Evolutionary conservation across 2,888 invertebrate genomes (phyloP), one percentile per base, ranked within the genome.

Genomic region (Dasypogon diadema): DNA sequence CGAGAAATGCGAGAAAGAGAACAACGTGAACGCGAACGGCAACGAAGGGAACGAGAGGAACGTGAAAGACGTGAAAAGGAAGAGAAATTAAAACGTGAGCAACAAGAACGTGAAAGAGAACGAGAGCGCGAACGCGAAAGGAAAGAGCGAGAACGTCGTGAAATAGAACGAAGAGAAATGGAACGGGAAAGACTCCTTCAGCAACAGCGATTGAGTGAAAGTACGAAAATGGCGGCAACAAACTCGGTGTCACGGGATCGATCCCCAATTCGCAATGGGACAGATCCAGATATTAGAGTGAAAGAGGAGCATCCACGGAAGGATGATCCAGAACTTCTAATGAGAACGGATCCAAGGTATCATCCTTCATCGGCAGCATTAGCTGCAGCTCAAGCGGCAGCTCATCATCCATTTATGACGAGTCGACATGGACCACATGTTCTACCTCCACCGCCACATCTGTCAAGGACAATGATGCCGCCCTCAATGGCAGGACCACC

Each of bases 231-330:
- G 78, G 82, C 87, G 56, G 83, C 86, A 30, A 78, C 82, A 72
- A 79, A 75, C 18, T 30, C 46, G n/a, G 74, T 58, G 10, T 51
- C 26, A 51, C 18, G 92, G 2, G 92, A 92, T 79, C 89, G 95
- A 68, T 94, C 94, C 4, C 95, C 95, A 2, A 86, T 94, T 73
- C 89, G 94, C 26, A 93, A 92, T 83, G 93, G 93, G 5, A 84
- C 85, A 76, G 86, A 85, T 73, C 86, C 88, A 74, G 89, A 89
- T 34, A 80, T 84, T 73, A 82, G 84, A 79, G 87, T 91, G 1
- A 91, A 92, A 81, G 91, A 91, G 80, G 91, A 91, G 80, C 89
- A 90, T 12, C 87, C 90, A 56, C 89, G 90, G 30, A 82, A 85
- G 70, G 86, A 87, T 24, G 87, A 87, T 74, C 84, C 84, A 76